These are phyloP conservation scores for Malurus splendens DNA, from an alignment of 2,797 vertebrate genomes.

Conservation along the genomic window DNA sequence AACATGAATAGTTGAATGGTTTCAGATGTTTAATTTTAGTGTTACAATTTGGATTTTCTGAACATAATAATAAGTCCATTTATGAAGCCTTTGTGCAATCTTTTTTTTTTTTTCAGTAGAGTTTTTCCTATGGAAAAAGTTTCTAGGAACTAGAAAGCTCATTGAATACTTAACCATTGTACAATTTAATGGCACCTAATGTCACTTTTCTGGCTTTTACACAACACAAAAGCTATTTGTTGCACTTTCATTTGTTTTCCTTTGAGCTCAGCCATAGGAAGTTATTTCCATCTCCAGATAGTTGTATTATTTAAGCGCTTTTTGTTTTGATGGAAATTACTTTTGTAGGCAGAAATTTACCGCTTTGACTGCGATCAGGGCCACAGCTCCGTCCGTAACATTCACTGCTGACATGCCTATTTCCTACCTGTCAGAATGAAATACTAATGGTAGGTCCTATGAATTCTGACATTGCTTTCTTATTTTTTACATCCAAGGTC, in stretches of 20 bases:
- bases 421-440: constrained; percentile 88
- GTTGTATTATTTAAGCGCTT: constrained; percentile 61
- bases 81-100: not conserved
- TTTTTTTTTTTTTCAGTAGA: not conserved
- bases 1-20: not conserved
- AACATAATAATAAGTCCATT: not conserved
- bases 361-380: constrained; percentile 58
- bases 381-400: constrained; percentile 60
- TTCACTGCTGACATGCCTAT: constrained; percentile 86
- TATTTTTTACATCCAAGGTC: constrained; percentile 72
- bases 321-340: constrained; percentile 70
- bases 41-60: not conserved
- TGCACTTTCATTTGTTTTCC: constrained; percentile 34
- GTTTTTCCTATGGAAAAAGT: not conserved
- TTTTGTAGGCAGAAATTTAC: constrained; percentile 65
- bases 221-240: not conserved
- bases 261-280: constrained; percentile 15
- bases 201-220: not conserved
- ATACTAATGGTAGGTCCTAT: constrained; percentile 68
- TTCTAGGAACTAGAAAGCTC: not conserved
- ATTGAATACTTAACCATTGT: not conserved
- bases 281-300: constrained; percentile 37
- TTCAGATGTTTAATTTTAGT: not conserved
- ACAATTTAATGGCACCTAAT: not conserved
- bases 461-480: constrained; percentile 66